Base-by-base conservation (phyloP, 92 coral and sea anemone species). In the Zoanthus sociatus region DNA sequence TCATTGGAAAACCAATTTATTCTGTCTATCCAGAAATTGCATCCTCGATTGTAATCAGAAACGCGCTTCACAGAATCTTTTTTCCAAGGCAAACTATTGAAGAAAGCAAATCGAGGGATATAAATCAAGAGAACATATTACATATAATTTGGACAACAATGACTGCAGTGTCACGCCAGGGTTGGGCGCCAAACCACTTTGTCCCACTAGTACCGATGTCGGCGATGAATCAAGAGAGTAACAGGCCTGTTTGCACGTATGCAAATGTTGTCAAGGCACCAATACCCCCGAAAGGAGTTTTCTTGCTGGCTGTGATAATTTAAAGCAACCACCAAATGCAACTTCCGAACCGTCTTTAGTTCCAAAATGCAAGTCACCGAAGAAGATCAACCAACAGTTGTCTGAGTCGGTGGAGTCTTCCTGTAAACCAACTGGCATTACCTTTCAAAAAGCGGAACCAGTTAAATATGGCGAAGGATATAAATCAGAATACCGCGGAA, bases 181-280 rank as follows among this genome's bases (percentile, higher is more conserved):
- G 60, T 71, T 86, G 89, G 90, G 31, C 9, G 71, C 90, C 86
- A 7, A 87, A 87, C 75, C 86, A 87, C 79, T 87, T 87, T 53
- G 77, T 42, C 44, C 90, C 45, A 26, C 45, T 70, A 42, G 46
- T 70, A 14, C 17, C 75, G 4, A 70, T 70, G 33, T 26, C 26
- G 26, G 26, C 26, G 26, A 26, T 26, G 26, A 26, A 26, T 26
- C 26, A 26, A 26, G 26, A 26, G 26, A 0, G 26, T 26, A 26
- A 26, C 26, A 26, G 26, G 26, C 26, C 26, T 26, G 26, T 26
- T 26, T 26, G 26, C 26, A 26, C 26, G 26, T 26, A 26, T 26
- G 26, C 26, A 26, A 26, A 26, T 26, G 26, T 26, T 6, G 31
- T 70, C 75, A 70, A 70, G 47, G 13, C 61, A 55, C 17, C 17